Conservation (phyloP, 2,888 invertebrate genomes). For the Heteromyza rotundicornis region DNA sequence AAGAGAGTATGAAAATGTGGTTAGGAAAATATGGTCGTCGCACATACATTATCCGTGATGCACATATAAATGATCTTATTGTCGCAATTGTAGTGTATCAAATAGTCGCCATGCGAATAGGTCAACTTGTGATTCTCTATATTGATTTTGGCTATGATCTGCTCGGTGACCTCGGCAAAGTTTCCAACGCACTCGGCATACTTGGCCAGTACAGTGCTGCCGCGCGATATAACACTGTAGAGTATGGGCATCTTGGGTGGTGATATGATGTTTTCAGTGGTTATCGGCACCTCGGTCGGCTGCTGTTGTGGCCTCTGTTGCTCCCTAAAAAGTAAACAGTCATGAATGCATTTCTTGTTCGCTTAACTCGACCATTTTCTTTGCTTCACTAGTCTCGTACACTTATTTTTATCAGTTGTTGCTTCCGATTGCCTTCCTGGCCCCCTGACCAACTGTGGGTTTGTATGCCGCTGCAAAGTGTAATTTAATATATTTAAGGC, state of each 20-base stretch:
- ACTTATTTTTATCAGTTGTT: no score
- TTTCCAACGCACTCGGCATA: slow-evolving; percentile 93
- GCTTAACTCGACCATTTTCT: no score
- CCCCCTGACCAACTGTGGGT: not conserved
- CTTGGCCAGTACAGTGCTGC: slow-evolving; percentile 84
- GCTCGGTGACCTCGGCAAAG: slow-evolving; percentile 93
- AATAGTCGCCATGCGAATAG: slow-evolving; percentile 89
- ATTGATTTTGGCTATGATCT: slow-evolving; percentile 85
- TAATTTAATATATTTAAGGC: not conserved
- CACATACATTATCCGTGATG: slow-evolving; percentile 90
- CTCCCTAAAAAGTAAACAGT: no score
- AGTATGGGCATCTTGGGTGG: slow-evolving; percentile 79
- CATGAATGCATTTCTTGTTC: no score
- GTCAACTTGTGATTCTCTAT: slow-evolving; percentile 90
- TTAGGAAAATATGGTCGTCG: not conserved
- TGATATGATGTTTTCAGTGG: not conserved
- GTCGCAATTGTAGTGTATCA: slow-evolving; percentile 91
- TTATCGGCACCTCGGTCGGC: not conserved
- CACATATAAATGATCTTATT: slow-evolving; percentile 90
- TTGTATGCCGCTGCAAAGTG: not conserved
- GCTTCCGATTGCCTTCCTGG: not conserved
- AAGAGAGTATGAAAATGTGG: not conserved
- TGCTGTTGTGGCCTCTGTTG: not conserved
- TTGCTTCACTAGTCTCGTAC: no score
- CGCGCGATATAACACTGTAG: slow-evolving; percentile 88